A percentile compares a stretch with the other conserved stretches of the same genome.
Evolutionary conservation across 64 coral and sea anemone genomes (phyloP).

Genomic region (Actinia equina): DNA sequence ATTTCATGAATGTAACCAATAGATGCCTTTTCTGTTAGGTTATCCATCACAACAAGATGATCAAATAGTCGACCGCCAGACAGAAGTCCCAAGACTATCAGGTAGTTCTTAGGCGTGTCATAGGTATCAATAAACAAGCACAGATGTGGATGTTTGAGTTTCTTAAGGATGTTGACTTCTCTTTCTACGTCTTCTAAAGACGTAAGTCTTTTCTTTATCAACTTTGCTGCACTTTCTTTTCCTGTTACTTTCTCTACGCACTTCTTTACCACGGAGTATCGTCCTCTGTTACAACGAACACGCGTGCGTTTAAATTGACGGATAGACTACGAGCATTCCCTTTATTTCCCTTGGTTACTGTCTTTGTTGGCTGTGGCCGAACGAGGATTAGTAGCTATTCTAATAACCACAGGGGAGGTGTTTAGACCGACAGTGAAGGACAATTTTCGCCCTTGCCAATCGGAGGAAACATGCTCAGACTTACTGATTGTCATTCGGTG

Average conservation of each 20-base stretch:
- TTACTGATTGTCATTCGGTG: too few species aligned
- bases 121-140: conserved; percentile 70
- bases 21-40: conserved; percentile 88
- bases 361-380: too few species aligned
- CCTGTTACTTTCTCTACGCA: conserved; percentile 96
- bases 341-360: too few species aligned
- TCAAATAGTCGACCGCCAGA: conserved; percentile 86
- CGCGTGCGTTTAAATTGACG: too few species aligned
- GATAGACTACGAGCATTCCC: too few species aligned
- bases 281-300: conserved; percentile 46
- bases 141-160: conserved; percentile 84
- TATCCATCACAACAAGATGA: conserved; percentile 86
- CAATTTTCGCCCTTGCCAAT: too few species aligned
- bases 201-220: conserved; percentile 90
- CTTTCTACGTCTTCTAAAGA: conserved; percentile 65
- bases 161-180: conserved; percentile 70
- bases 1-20: conserved; percentile 85
- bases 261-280: conserved; percentile 96
- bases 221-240: conserved; percentile 89
- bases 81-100: conserved; percentile 82
- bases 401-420: too few species aligned
- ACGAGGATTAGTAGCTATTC: too few species aligned
- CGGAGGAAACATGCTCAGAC: too few species aligned
- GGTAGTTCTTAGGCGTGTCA: conserved; percentile 83
- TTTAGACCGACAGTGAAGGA: too few species aligned